Evolutionary conservation across 53 echinoderm and acorn worm species (phyloP).

Genomic region (Holothuria scabra): DNA sequence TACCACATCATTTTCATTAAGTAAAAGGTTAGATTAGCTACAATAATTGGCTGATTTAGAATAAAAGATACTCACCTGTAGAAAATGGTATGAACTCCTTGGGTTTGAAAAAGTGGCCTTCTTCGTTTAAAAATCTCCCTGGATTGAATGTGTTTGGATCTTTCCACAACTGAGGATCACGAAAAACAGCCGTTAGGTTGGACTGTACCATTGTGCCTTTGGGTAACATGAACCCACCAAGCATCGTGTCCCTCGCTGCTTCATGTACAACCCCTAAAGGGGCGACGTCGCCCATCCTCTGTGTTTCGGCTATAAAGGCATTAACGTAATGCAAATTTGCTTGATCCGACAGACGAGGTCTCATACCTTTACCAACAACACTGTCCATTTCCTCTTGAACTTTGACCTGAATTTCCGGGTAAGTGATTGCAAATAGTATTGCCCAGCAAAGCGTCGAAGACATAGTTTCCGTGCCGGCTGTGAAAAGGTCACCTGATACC

Average conservation of each 20-base stretch:
- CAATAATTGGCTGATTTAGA: background rate
- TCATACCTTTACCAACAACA: conserved; percentile 53
- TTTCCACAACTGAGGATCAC: conserved; percentile 63
- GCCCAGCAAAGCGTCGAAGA: conserved; percentile 62
- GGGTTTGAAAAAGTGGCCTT: conserved; percentile 48
- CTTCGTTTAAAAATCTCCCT: conserved; percentile 63
- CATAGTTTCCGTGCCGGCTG: conserved; percentile 65
- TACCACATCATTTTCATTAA: too few species aligned
- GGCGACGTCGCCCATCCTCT: conserved; percentile 56
- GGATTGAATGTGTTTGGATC: conserved; percentile 68
- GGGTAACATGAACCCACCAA: conserved; percentile 54
- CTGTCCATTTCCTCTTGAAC: conserved; percentile 69
- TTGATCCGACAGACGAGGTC: conserved; percentile 52
- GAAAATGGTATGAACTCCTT: conserved; percentile 72
- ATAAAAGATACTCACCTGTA: conserved; percentile 47
- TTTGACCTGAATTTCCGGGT: conserved; percentile 64
- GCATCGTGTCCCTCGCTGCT: conserved; percentile 46
- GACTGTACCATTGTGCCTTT: conserved; percentile 64
- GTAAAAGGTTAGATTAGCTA: too few species aligned
- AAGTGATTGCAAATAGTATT: conserved; percentile 48
- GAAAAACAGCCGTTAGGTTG: conserved; percentile 64
- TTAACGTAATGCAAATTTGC: conserved; percentile 64
- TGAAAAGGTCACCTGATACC: conserved; percentile 59
- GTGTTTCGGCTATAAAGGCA: conserved; percentile 64
- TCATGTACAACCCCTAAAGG: conserved; percentile 67